Evolutionary conservation across 2,113 vertebrate species (phyloP).

Genomic region (Tamias sibiricus): DNA sequence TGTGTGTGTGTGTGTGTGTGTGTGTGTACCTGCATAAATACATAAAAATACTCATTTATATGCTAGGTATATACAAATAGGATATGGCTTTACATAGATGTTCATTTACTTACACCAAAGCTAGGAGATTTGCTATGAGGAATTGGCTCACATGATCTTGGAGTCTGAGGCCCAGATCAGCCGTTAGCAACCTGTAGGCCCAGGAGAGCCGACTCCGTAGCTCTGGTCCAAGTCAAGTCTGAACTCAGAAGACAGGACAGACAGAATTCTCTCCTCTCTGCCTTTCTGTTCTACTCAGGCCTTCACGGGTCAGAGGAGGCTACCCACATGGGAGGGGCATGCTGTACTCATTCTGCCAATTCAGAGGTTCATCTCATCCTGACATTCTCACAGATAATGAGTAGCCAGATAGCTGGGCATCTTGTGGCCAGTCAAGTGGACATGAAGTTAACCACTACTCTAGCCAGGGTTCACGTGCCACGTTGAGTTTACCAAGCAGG

Average conservation of each 20-base stretch:
- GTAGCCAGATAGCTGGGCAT: too few relatives aligned
- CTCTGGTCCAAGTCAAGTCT: neutral
- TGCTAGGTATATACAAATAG: neutral
- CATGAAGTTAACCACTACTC: neutral
- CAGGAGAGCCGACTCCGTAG: neutral
- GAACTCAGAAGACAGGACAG: neutral
- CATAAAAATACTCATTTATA: too few relatives aligned
- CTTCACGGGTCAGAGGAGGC: neutral
- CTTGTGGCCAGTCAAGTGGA: neutral
- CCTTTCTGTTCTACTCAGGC: neutral
- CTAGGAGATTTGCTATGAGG: neutral
- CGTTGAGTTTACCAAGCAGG: neutral
- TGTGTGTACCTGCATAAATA: too few relatives aligned
- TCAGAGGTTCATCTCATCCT: neutral
- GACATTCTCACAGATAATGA: neutral
- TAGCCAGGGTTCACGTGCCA: neutral
- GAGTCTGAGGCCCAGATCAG: neutral
- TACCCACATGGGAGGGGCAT: neutral
- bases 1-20: too few relatives aligned
- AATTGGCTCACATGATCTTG: neutral
- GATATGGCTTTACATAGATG: neutral
- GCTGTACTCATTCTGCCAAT: neutral
- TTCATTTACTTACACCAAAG: neutral
- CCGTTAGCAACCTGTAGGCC: accelerated
- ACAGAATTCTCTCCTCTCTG: neutral